Conservation (phyloP, 1,140 invertebrate genomes). For the Frieseomelitta varia region DNA sequence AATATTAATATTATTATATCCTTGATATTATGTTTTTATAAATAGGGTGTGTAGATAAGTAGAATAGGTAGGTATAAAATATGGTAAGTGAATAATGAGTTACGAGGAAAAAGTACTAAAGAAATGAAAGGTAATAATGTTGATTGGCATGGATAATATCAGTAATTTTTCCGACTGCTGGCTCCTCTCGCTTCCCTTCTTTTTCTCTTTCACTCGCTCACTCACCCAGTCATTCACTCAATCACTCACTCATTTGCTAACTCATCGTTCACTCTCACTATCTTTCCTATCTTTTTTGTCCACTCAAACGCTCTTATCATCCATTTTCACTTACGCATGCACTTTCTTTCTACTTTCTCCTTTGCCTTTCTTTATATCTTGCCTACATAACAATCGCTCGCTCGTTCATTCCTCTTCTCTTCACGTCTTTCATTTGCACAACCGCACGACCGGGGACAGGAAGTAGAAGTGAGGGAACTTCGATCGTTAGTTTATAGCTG, state of each 20-base stretch:
- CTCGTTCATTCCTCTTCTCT: conserved; percentile 37
- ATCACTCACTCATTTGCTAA: neutral
- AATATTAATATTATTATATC: conserved; percentile 82
- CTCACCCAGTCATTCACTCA: neutral
- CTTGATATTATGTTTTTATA: conserved; percentile 83
- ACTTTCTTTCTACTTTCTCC: neutral
- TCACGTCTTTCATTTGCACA: conserved; percentile 28
- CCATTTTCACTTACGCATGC: conserved; percentile 19
- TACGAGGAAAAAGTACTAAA: conserved; percentile 53
- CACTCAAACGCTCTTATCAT: conserved; percentile 19
- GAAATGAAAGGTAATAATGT: conserved; percentile 62
- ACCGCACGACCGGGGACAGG: conserved; percentile 58
- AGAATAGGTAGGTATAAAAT: conserved; percentile 73
- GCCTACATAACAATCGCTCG: neutral
- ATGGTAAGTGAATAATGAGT: conserved; percentile 64
- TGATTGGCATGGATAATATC: conserved; percentile 14
- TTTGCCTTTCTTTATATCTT: neutral
- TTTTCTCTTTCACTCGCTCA: neutral
- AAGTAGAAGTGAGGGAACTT: conserved; percentile 68
- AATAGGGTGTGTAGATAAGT: conserved; percentile 79
- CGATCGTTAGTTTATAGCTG: conserved; percentile 74
- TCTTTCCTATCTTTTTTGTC: conserved; percentile 23
- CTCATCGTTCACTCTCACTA: neutral
- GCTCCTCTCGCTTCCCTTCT: conserved; percentile 19
- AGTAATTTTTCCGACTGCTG: conserved; percentile 37